Evolutionary conservation across 2,888 invertebrate species (phyloP), one percentile per base, ranked within the genome.

Genomic region (Tineola bisselliella): DNA sequence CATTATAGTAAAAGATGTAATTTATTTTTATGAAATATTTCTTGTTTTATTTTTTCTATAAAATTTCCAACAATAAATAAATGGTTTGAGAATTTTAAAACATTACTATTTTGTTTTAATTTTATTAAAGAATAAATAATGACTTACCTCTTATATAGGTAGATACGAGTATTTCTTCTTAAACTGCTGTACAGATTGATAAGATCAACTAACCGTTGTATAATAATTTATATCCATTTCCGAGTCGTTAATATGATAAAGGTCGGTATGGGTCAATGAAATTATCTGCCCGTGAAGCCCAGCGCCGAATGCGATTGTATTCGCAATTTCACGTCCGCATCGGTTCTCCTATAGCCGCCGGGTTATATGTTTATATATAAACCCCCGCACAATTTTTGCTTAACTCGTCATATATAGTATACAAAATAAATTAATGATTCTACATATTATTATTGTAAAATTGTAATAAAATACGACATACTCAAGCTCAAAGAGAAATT

Each of bases 261-360:
- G 58, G 58, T 33, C 58, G 33, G 58, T n/a, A 33, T 33, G 58
- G 58, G 58, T 58, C 58, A 58, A 58, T 58, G 58, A 58, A 58
- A 58, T 58, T 58, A 58, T 58, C 33, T 58, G 15, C 19, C 33
- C 1, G 56, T n/a, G 25, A 13, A 33, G 33, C 33, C 17, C 58
- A 13, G 17, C 18, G 56, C 25, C 56, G 5, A 56, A 25, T 25
- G 31, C 58, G 33, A 33, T 33, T 58, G 58, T 58, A 15, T 58
- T 13, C 58, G 33, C 33, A 58, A 58, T 58, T 33, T 19, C 58
- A 33, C 33, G 33, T 12, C 15, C n/a, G 48, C 56, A 56, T 19
- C 19, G 30, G 56, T 18, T n/a, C 58, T 25, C 19, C 10, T 25
- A 48, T 48, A 25, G 54, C 54, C 54, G 12, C 54, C 19, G 54